phyloP scores from a whole-genome alignment of 2,113 vertebrate species.

The Holacanthus passer region DNA sequence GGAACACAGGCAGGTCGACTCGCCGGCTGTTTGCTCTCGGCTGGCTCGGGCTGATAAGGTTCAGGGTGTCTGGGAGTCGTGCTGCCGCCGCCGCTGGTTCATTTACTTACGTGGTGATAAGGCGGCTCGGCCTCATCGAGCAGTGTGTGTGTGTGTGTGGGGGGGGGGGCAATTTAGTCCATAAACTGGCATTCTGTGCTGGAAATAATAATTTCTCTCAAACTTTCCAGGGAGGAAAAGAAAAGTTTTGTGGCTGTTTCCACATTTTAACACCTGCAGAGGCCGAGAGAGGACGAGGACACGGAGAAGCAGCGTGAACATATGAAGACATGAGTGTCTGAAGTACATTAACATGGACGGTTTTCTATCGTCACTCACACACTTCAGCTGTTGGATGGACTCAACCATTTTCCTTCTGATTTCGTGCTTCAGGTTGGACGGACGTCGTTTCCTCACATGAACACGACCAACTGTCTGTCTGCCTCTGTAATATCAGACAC shows the following conservation, averaged over 20 bases:
- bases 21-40: slow-evolving; percentile 13
- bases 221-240: background rate
- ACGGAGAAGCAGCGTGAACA: too few relatives aligned
- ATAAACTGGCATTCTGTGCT: background rate
- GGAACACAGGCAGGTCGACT: background rate
- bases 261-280: background rate
- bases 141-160: background rate
- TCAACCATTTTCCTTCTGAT: too few relatives aligned
- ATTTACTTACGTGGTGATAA: slow-evolving; percentile 41
- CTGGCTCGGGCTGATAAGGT: slow-evolving; percentile 51
- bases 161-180: slow-evolving; percentile 13
- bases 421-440: too few relatives aligned
- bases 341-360: too few relatives aligned
- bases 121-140: background rate
- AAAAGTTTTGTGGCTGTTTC: background rate
- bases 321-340: too few relatives aligned
- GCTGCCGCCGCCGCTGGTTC: slow-evolving; percentile 24
- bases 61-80: slow-evolving; percentile 19
- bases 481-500: too few relatives aligned
- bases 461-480: too few relatives aligned
- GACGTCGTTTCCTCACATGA: too few relatives aligned
- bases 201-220: slow-evolving; percentile 25
- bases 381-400: too few relatives aligned
- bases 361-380: too few relatives aligned
- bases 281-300: background rate